Percentiles rank a stretch among this genome's conserved stretches.
Conservation (phyloP, 2,888 invertebrate species). For the Parapristionchus giblindavisi region DNA sequence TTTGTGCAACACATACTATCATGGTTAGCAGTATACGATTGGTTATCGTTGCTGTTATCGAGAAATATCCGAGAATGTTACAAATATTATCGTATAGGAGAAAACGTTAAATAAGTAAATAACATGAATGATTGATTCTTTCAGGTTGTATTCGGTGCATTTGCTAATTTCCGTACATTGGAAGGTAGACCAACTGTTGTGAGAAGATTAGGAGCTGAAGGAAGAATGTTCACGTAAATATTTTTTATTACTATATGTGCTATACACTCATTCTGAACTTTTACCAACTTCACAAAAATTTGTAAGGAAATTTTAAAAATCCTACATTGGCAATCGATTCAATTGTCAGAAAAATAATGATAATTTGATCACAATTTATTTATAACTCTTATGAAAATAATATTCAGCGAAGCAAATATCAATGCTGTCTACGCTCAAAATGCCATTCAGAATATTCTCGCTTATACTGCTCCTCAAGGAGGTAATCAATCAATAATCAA, state of each 20-base stretch:
- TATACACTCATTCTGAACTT: not conserved
- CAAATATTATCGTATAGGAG: not conserved
- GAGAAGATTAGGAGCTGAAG: conserved; percentile 51
- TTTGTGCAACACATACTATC: not conserved
- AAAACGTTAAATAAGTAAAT: not conserved
- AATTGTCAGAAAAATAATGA: not conserved
- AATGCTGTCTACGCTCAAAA: conserved; percentile 62
- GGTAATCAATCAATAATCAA: conserved; percentile 3
- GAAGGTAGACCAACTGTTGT: conserved; percentile 62
- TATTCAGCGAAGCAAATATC: conserved; percentile 61
- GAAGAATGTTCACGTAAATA: conserved; percentile 30
- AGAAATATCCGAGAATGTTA: not conserved
- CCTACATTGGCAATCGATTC: too few relatives aligned
- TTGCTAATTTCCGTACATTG: conserved; percentile 62
- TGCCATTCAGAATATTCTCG: conserved; percentile 64
- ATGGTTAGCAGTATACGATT: not conserved
- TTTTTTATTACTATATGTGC: too few relatives aligned
- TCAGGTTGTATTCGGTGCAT: conserved; percentile 57
- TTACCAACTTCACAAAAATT: not conserved
- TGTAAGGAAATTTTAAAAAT: not conserved
- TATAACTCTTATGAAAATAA: not conserved
- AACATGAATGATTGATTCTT: conserved; percentile 13
- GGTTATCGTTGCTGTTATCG: not conserved
- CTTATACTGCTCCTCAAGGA: conserved; percentile 63
- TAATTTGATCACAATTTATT: not conserved